Evolutionary conservation across 2,797 vertebrate genomes (phyloP).

Genomic region (Lithobates sylvaticus): DNA sequence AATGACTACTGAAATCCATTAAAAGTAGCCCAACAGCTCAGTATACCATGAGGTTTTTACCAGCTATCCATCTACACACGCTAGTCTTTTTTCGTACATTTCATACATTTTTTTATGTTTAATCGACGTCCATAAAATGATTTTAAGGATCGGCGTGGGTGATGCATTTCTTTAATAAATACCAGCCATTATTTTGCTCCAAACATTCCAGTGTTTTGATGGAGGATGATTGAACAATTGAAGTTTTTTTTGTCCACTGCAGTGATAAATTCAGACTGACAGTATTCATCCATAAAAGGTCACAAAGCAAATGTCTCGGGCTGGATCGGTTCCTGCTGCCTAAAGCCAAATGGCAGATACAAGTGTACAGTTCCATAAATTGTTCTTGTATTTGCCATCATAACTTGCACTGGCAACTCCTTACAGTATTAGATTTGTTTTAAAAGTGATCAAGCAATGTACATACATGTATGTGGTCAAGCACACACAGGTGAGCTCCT

Average conservation of each 20-base stretch:
- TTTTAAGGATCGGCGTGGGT: too few species aligned
- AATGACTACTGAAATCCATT: too few species aligned
- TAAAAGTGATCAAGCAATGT: too few species aligned
- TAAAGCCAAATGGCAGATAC: conserved; percentile 17
- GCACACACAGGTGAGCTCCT: too few species aligned
- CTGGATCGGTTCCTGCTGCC: conserved; percentile 29
- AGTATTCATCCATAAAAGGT: conserved; percentile 45
- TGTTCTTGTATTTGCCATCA: too few species aligned
- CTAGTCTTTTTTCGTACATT: neutral
- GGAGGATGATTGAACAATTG: neutral
- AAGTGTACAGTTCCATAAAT: too few species aligned
- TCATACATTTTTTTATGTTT: neutral
- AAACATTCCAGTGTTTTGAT: neutral
- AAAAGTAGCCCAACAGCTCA: too few species aligned
- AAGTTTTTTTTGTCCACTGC: neutral
- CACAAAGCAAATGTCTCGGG: neutral
- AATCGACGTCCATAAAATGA: neutral
- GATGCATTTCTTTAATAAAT: neutral
- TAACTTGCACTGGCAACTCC: too few species aligned
- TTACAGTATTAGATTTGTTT: too few species aligned
- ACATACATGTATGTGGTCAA: too few species aligned
- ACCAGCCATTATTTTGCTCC: neutral
- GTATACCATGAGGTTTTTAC: too few species aligned
- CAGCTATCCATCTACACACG: neutral
- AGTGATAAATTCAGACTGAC: neutral